phyloP scores from a whole-genome alignment of 2,888 invertebrate genomes.

The Trachelus stipa region DNA sequence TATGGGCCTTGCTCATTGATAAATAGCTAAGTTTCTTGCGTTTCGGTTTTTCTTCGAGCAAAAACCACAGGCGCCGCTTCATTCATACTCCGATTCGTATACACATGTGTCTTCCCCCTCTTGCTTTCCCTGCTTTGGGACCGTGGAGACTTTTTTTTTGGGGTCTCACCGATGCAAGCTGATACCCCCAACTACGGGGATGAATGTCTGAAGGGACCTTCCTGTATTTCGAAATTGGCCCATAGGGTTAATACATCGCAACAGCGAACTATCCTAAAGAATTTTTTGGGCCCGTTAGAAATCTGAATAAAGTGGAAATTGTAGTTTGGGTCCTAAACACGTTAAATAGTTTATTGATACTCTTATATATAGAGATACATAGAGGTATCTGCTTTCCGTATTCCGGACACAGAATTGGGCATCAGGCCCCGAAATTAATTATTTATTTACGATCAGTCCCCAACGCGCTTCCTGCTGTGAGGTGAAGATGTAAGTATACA shows the following conservation, averaged over 20 bases:
- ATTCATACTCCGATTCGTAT: slow-evolving; percentile 45
- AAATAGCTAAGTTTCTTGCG: slow-evolving; percentile 34
- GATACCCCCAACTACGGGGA: slow-evolving; percentile 23
- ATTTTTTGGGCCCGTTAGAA: background rate
- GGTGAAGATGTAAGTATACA: slow-evolving; percentile 2
- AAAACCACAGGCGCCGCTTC: slow-evolving; percentile 55
- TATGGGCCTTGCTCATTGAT: slow-evolving; percentile 43
- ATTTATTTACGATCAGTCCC: slow-evolving; percentile 7
- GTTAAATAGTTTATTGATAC: background rate
- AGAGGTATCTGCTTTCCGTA: background rate
- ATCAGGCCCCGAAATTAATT: background rate
- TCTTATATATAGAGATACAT: background rate
- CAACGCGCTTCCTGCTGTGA: slow-evolving; percentile 2
- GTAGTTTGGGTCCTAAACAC: background rate
- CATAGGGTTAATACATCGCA: background rate
- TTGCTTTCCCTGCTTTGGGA: background rate
- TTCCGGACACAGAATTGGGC: background rate
- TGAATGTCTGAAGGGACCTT: background rate
- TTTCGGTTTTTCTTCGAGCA: slow-evolving; percentile 19
- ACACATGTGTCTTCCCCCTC: background rate
- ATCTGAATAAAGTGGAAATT: background rate
- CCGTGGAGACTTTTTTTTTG: slow-evolving; percentile 1
- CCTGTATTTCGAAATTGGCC: background rate
- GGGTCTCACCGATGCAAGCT: slow-evolving; percentile 43
- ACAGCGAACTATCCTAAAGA: background rate